Conservation (phyloP, 2,113 vertebrate genomes). For the Polypterus senegalus region DNA sequence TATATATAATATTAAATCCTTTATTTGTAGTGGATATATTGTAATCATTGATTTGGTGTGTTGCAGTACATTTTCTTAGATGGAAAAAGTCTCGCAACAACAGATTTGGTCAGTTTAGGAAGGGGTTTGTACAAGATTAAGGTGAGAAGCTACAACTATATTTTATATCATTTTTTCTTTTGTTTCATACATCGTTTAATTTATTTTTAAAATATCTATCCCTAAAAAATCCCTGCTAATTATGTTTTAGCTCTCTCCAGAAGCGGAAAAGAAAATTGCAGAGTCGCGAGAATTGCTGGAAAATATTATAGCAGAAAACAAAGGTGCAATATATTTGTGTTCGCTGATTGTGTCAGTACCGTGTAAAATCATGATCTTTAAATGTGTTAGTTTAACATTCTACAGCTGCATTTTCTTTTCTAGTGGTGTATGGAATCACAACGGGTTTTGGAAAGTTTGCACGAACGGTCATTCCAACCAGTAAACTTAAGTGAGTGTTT, state of each 20-base stretch:
- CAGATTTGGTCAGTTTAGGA: constrained; percentile 79
- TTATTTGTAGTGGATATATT: no score
- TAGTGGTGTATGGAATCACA: constrained; percentile 96
- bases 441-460: constrained; percentile 98
- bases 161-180: background rate
- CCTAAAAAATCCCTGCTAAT: background rate
- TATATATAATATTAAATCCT: no score
- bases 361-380: no score
- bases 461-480: constrained; percentile 79
- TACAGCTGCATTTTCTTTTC: constrained; percentile 20
- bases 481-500: constrained; percentile 70
- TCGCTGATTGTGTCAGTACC: no score
- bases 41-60: no score
- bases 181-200: background rate
- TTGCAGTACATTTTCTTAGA: constrained; percentile 73
- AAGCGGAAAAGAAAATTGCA: constrained; percentile 71
- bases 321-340: constrained; percentile 41
- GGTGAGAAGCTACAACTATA: constrained; percentile 43
- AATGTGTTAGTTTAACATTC: no score
- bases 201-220: constrained; percentile 4
- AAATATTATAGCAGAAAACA: constrained; percentile 81
- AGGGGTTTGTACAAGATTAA: constrained; percentile 86
- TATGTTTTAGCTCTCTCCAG: constrained; percentile 59
- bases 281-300: constrained; percentile 82
- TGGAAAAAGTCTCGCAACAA: constrained; percentile 73